Base-by-base conservation (phyloP, 35 echinoderm and acorn worm species). In the Eucidaris tribuloides region DNA sequence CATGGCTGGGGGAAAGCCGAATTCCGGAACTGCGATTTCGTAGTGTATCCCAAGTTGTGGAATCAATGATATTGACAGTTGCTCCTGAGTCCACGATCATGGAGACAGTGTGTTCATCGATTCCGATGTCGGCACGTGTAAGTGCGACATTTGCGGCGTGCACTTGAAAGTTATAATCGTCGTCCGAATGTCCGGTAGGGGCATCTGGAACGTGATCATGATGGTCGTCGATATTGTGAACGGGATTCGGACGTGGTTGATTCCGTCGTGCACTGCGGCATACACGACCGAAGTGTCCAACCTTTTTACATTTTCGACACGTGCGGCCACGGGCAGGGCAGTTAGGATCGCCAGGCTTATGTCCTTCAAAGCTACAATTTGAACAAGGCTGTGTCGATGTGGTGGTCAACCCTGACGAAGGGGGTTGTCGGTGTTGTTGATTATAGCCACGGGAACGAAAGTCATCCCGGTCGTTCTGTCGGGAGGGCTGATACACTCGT, bases 11-110 rank as follows among this genome's bases (percentile, higher is more conserved):
- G 4, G 22, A 55, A 7, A 30, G 63, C 45, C 65, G 45, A 9
- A 64, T 22, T 46, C 64, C 2, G 62, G 62, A 31, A 45, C 37
- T 3, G 23, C 24, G 45, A 11, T 28, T 9, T 64, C 29, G 11
- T 23, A 85, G 4, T 32, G 3, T 54, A 33, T 65, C 17, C 60
- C 43, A 72, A 33, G 42, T 71, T 14, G 20, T 28, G 27, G 24
- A 19, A 7, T 19, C 42, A 5, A 85, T 85, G 6, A 85, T 24
- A 71, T 85, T 85, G 19, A 71, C 33, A 0, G 42, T 30, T 11
- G 82, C 62, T 42, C 82, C 23, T 19, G 61, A 70, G 63, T 84
- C 62, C 28, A 84, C 31, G 37, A 71, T 66, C 9, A 61, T 61
- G 62, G 61, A 66, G 24, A 84, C 22, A 3, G 5, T 6, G 18